phyloP scores from a whole-genome alignment of 2,888 invertebrate species.

The Serrognathus titanus region DNA sequence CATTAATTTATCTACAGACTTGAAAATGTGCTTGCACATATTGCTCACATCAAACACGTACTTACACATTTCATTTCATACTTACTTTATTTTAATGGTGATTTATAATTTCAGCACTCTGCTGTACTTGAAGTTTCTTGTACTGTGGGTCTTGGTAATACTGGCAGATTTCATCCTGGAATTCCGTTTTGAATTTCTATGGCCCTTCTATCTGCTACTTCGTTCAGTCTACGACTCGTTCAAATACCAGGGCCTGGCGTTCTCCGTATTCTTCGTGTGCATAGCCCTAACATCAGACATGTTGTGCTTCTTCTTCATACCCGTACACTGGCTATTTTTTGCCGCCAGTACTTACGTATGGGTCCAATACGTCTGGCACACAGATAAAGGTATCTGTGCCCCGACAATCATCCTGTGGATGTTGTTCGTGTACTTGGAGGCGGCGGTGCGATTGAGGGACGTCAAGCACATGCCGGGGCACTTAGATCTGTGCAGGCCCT shows the following conservation, averaged over 20 bases:
- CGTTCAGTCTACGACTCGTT: conserved; percentile 96
- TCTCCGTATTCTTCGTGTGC: conserved; percentile 96
- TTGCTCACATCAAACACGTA: no score
- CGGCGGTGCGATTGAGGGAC: conserved; percentile 79
- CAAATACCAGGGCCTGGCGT: conserved; percentile 97
- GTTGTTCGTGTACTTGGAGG: conserved; percentile 92
- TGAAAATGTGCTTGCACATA: no score
- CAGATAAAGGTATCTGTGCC: conserved; percentile 90
- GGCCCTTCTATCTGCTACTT: conserved; percentile 96
- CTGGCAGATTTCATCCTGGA: conserved; percentile 95
- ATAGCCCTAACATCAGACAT: conserved; percentile 97
- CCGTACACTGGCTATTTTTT: conserved; percentile 96
- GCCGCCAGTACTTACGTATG: conserved; percentile 98
- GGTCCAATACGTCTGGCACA: conserved; percentile 98
- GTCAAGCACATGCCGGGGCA: conserved; percentile 80
- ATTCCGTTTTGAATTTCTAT: conserved; percentile 98
- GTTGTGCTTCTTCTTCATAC: conserved; percentile 98
- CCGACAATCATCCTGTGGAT: conserved; percentile 93
- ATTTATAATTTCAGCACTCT: conserved; percentile 72
- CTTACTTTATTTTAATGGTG: no score
- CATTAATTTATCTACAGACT: no score
- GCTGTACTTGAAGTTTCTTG: conserved; percentile 90
- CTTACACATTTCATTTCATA: no score
- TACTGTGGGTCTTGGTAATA: conserved; percentile 92
- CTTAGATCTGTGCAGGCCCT: conserved; percentile 88